Percentiles rank a stretch among this genome's conserved stretches.
Evolutionary conservation across 2,113 vertebrate genomes (phyloP).

Genomic region (Cyanoderma ruficeps): DNA sequence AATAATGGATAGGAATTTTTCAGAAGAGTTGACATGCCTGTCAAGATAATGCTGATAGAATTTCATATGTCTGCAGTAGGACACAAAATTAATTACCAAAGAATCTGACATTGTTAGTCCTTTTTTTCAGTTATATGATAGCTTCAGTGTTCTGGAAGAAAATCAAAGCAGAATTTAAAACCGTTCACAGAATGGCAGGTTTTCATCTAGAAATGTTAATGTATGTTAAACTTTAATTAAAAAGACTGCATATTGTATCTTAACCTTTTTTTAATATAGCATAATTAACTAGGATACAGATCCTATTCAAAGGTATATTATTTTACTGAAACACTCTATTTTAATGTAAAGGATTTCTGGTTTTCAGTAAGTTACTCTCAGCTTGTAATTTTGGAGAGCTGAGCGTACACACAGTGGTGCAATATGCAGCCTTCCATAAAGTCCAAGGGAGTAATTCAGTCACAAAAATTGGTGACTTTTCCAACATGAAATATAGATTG

Average conservation of each 20-base stretch:
- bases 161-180: slow-evolving; percentile 75
- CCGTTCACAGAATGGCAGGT: slow-evolving; percentile 71
- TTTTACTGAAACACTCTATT: slow-evolving; percentile 49
- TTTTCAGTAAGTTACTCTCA: slow-evolving; percentile 13
- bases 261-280: slow-evolving; percentile 67
- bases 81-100: slow-evolving; percentile 55
- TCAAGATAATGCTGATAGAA: slow-evolving; percentile 52
- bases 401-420: neutral
- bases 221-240: slow-evolving; percentile 77
- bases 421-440: neutral
- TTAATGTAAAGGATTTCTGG: slow-evolving; percentile 34
- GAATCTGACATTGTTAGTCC: slow-evolving; percentile 48
- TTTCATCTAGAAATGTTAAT: slow-evolving; percentile 78
- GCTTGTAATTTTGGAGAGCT: neutral
- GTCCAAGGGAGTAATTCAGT: slow-evolving; percentile 15
- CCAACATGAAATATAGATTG: slow-evolving; percentile 5
- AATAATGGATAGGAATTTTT: slow-evolving; percentile 1
- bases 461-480: slow-evolving; percentile 28
- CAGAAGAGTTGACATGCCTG: slow-evolving; percentile 37
- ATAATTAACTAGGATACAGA: slow-evolving; percentile 46
- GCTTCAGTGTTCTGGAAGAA: slow-evolving; percentile 65
- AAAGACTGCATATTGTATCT: slow-evolving; percentile 69
- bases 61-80: slow-evolving; percentile 44
- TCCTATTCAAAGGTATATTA: slow-evolving; percentile 45
- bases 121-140: slow-evolving; percentile 52